Percentiles rank a stretch among this genome's conserved stretches.
These are phyloP conservation scores for Smittia aterrima DNA, from an alignment of 2,888 invertebrate species.

Conservation along the genomic window DNA sequence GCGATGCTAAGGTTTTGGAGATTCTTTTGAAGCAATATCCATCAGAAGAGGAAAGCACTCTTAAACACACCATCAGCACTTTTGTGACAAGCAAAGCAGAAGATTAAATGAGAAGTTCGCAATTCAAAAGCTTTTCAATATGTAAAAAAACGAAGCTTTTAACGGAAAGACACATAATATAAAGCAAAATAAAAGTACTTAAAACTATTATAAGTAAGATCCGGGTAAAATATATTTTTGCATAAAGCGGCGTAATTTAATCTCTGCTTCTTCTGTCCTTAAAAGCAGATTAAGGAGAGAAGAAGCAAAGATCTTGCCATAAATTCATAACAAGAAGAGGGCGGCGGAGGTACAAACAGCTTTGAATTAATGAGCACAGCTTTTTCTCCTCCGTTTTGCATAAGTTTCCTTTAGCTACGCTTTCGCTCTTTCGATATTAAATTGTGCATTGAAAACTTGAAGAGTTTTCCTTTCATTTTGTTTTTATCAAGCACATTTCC, in stretches of 20 bases:
- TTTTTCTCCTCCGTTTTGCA: background rate
- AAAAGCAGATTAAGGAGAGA: slow-evolving; percentile 17
- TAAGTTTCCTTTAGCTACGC: background rate
- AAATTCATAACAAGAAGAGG: background rate
- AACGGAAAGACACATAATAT: background rate
- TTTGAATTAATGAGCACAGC: slow-evolving; percentile 20
- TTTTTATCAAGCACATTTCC: background rate
- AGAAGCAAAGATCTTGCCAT: background rate
- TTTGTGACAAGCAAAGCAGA: background rate
- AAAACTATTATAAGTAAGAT: slow-evolving; percentile 6
- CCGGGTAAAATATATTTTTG: background rate
- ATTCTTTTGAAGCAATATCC: background rate
- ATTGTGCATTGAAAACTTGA: background rate
- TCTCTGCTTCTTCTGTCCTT: slow-evolving; percentile 12
- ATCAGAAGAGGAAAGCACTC: slow-evolving; percentile 16
- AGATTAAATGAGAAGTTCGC: background rate
- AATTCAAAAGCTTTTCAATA: slow-evolving; percentile 13
- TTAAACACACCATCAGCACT: background rate
- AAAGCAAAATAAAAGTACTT: slow-evolving; percentile 13
- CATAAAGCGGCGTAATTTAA: slow-evolving; percentile 21
- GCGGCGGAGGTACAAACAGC: background rate
- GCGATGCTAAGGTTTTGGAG: background rate
- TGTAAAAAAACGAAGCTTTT: slow-evolving; percentile 13
- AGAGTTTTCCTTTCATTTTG: background rate
- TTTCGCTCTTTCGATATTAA: background rate